Percentiles rank a stretch among this genome's conserved stretches.
Evolutionary conservation across 2,888 invertebrate genomes (phyloP).

Genomic region (Aspidapion aeneum): DNA sequence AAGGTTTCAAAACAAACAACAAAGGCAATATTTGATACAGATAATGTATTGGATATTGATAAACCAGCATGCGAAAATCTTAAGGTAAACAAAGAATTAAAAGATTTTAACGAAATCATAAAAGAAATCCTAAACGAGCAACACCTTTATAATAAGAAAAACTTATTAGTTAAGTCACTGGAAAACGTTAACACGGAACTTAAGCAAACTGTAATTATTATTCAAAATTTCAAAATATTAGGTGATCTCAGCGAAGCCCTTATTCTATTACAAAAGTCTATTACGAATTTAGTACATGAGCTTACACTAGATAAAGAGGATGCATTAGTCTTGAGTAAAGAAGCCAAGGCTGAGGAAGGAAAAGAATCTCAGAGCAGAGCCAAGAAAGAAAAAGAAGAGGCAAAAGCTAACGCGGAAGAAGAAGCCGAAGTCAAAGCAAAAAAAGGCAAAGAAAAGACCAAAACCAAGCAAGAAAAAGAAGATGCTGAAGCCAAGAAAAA

Average conservation of each 20-base stretch:
- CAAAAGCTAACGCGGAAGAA: conserved; percentile 1
- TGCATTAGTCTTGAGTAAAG: no score
- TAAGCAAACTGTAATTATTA: no score
- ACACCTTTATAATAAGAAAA: no score
- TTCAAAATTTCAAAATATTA: no score
- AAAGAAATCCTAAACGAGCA: conserved; percentile 14
- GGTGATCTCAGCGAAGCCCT: no score
- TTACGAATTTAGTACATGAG: no score
- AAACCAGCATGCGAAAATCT: conserved; percentile 4
- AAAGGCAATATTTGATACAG: neutral
- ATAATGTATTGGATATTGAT: conserved; percentile 8
- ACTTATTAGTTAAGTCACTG: no score
- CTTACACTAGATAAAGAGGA: no score
- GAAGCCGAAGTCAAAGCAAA: conserved; percentile 20
- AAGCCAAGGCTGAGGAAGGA: neutral
- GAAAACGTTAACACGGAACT: no score
- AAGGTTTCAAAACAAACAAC: conserved; percentile 10
- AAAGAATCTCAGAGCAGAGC: neutral
- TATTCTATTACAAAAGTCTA: no score
- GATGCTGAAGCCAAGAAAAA: conserved; percentile 16
- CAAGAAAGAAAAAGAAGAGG: conserved; percentile 17
- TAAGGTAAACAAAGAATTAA: conserved; percentile 5
- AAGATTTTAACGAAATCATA: conserved; percentile 10
- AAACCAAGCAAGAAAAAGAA: conserved; percentile 20
- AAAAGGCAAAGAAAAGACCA: conserved; percentile 17